Percentiles rank a stretch among this genome's conserved stretches.
phyloP scores from a whole-genome alignment of 2,797 vertebrate genomes.

The Sebastes matsubarae region DNA sequence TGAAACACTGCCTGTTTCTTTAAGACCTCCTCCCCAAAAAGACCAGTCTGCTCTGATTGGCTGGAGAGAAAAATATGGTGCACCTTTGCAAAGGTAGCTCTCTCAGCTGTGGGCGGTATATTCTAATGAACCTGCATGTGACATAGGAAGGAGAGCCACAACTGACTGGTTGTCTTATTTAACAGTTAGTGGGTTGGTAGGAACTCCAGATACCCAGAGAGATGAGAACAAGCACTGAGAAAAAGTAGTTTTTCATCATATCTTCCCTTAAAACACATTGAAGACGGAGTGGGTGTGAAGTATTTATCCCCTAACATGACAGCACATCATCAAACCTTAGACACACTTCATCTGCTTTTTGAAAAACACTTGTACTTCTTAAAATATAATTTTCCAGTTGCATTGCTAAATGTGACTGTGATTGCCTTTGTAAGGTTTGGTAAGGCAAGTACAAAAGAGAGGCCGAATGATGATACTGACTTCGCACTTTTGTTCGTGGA shows the following conservation, averaged over 20 bases:
- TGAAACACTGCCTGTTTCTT: too few relatives aligned
- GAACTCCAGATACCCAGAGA: too few relatives aligned
- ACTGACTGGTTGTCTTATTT: too few relatives aligned
- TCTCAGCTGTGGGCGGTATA: rapidly evolving
- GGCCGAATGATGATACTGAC: background rate
- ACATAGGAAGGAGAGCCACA: too few relatives aligned
- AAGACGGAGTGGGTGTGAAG: background rate
- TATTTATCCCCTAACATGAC: background rate
- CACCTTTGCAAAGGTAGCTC: too few relatives aligned
- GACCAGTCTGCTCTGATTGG: too few relatives aligned
- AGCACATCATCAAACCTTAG: background rate
- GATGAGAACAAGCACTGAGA: too few relatives aligned
- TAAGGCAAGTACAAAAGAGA: background rate
- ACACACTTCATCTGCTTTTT: background rate
- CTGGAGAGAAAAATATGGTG: too few relatives aligned
- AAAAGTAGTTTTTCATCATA: too few relatives aligned
- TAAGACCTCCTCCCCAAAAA: too few relatives aligned
- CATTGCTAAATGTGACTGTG: background rate
- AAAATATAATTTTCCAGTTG: background rate
- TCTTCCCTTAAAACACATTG: background rate
- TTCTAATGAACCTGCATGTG: too few relatives aligned
- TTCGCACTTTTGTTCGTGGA: background rate
- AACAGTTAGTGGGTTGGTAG: too few relatives aligned
- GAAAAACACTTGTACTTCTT: background rate
- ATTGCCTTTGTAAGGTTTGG: background rate